Conservation (phyloP, 2,797 vertebrate species). For the Coccyzus lansbergi region DNA sequence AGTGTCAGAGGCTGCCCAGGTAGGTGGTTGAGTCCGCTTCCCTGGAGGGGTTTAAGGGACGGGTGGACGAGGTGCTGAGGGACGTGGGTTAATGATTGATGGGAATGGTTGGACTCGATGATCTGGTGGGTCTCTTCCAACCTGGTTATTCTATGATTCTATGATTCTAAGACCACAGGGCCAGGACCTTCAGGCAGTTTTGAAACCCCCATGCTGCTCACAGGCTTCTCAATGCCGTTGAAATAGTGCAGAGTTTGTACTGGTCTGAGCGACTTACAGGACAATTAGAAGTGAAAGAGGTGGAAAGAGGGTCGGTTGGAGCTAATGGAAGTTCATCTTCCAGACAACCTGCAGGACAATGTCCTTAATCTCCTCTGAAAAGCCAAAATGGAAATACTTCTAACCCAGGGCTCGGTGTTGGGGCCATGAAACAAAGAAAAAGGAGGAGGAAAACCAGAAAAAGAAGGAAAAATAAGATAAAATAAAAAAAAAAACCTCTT, state of each 20-base stretch:
- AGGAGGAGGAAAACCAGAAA: too few species aligned
- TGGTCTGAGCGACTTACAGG: neutral
- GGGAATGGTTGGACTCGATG: too few species aligned
- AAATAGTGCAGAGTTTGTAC: neutral
- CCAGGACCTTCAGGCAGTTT: neutral
- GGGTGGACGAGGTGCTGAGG: too few species aligned
- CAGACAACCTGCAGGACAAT: neutral
- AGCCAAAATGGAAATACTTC: neutral
- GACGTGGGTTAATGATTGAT: too few species aligned
- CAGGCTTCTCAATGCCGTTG: neutral
- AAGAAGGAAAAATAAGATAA: neutral
- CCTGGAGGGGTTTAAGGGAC: too few species aligned
- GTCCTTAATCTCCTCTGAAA: neutral
- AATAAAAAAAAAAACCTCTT: too few species aligned
- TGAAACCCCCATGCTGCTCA: neutral
- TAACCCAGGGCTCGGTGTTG: rapidly evolving
- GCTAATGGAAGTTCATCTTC: neutral
- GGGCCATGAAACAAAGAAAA: neutral
- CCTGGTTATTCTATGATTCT: too few species aligned
- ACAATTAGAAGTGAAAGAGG: neutral
- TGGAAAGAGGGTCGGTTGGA: neutral
- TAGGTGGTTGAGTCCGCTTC: too few species aligned
- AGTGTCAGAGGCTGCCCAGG: too few species aligned
- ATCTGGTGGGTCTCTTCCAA: too few species aligned
- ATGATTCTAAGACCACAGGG: too few species aligned